phyloP scores from a whole-genome alignment of 2,888 invertebrate genomes.

The Rhagium mordax region DNA sequence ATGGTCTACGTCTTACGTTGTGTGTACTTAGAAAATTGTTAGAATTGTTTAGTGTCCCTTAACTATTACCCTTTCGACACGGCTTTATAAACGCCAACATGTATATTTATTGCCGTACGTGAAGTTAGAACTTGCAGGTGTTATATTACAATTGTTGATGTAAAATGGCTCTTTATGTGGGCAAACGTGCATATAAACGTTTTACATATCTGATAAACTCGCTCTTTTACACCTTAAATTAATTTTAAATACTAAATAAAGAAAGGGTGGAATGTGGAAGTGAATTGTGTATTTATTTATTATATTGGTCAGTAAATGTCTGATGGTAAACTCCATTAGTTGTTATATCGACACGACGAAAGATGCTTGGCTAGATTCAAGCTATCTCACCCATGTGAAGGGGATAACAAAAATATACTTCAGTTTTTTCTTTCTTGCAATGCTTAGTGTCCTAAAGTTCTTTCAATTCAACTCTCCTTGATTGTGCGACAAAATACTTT shows the following conservation, averaged over 20 bases:
- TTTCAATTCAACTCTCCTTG: too few relatives aligned
- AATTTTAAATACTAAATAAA: background rate
- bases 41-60: too few relatives aligned
- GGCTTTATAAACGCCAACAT: background rate
- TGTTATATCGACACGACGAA: too few relatives aligned
- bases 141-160: slow-evolving; percentile 23
- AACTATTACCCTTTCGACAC: background rate
- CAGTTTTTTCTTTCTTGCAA: too few relatives aligned
- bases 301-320: background rate
- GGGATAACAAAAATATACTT: too few relatives aligned
- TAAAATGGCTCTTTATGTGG: slow-evolving; percentile 21
- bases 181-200: background rate
- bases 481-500: too few relatives aligned
- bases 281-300: background rate
- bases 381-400: too few relatives aligned
- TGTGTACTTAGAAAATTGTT: too few relatives aligned
- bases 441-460: too few relatives aligned
- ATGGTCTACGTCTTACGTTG: too few relatives aligned
- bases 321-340: background rate
- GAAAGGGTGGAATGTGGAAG: background rate
- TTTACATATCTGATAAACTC: background rate
- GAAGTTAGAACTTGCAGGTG: slow-evolving; percentile 37
- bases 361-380: too few relatives aligned
- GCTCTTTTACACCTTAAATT: background rate
- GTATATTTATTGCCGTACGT: slow-evolving; percentile 33